Evolutionary conservation across 2,888 invertebrate species (phyloP).

Genomic region (Syritta pipiens): DNA sequence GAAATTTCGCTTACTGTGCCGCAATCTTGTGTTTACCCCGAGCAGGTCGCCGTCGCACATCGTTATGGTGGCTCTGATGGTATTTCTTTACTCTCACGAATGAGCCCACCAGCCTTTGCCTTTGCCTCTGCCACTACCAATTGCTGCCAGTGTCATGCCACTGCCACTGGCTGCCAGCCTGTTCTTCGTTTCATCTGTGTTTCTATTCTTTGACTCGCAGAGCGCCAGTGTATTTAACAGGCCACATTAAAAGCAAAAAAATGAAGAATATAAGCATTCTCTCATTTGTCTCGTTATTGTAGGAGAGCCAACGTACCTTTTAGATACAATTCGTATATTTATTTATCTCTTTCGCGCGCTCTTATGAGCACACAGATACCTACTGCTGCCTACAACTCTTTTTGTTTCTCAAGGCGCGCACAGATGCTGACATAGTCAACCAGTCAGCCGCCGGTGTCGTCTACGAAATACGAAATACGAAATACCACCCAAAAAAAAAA

Average conservation of each 20-base stretch:
- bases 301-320: too few relatives aligned
- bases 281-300: slow-evolving; percentile 48
- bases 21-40: too few relatives aligned
- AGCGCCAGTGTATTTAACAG: slow-evolving; percentile 34
- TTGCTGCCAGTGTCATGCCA: slow-evolving; percentile 27
- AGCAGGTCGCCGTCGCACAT: too few relatives aligned
- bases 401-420: slow-evolving; percentile 12
- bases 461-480: too few relatives aligned
- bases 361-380: slow-evolving; percentile 32
- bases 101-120: slow-evolving; percentile 16
- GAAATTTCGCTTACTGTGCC: too few relatives aligned
- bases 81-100: slow-evolving; percentile 12
- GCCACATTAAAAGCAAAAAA: slow-evolving; percentile 21
- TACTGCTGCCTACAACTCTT: slow-evolving; percentile 11
- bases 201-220: slow-evolving; percentile 24
- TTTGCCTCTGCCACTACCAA: slow-evolving; percentile 8
- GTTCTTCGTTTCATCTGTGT: slow-evolving; percentile 2
- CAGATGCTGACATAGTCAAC: slow-evolving; percentile 1
- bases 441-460: neutral
- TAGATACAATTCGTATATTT: slow-evolving; percentile 4
- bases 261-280: slow-evolving; percentile 23
- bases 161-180: slow-evolving; percentile 8
- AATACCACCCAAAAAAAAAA: neutral
- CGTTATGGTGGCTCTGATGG: too few relatives aligned
- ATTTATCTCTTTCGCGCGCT: slow-evolving; percentile 51